Conservation (phyloP, 2,888 invertebrate species). For the Baccha elongata region DNA sequence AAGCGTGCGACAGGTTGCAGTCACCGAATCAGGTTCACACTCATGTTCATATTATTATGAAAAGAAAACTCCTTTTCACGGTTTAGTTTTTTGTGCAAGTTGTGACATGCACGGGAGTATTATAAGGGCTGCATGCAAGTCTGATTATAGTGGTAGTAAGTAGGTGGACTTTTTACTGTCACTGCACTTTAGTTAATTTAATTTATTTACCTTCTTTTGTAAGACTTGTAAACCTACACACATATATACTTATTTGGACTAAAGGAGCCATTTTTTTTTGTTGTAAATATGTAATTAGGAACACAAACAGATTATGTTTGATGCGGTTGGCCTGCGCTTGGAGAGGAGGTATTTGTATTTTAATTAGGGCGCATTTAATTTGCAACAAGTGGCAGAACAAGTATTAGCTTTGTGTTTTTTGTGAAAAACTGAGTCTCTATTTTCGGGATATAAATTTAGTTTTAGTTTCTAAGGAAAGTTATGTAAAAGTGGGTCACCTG, state of each 20-base stretch:
- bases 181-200: constrained; percentile 50
- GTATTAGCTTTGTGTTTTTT: no score
- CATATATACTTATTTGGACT: neutral
- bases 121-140: constrained; percentile 39
- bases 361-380: constrained; percentile 30
- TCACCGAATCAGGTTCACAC: neutral
- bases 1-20: constrained; percentile 47
- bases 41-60: neutral
- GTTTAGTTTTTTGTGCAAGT: constrained; percentile 22
- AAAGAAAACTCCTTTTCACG: constrained; percentile 14
- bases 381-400: constrained; percentile 21
- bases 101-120: constrained; percentile 22
- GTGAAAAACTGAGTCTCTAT: neutral
- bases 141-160: constrained; percentile 25
- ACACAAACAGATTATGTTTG: constrained; percentile 42
- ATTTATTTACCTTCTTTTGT: constrained; percentile 48
- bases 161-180: constrained; percentile 10
- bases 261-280: constrained; percentile 13
- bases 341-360: constrained; percentile 5
- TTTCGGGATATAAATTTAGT: neutral
- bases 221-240: constrained; percentile 6
- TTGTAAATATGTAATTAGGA: constrained; percentile 53
- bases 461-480: neutral
- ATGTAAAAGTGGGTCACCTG: neutral
- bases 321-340: constrained; percentile 13